Conservation (phyloP, 2,888 invertebrate genomes). For the Drosophila longiperda region DNA sequence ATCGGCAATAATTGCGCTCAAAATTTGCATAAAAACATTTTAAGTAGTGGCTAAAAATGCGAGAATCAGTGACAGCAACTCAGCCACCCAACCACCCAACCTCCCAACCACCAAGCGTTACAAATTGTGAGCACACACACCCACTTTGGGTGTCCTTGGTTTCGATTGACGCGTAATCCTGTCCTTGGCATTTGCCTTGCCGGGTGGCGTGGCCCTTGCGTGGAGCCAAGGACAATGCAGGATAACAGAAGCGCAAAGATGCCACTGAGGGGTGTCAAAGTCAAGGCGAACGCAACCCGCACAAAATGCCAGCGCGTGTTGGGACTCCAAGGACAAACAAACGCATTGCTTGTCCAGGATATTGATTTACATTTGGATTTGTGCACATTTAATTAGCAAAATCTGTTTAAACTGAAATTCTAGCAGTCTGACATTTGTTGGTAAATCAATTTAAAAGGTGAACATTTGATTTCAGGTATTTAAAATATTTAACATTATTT, state of each 20-base stretch:
- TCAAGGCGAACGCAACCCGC: slow-evolving; percentile 68
- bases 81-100: slow-evolving; percentile 17
- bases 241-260: slow-evolving; percentile 64
- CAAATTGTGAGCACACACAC: slow-evolving; percentile 40
- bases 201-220: slow-evolving; percentile 21
- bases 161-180: slow-evolving; percentile 66
- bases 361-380: slow-evolving; percentile 68
- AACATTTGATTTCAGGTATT: neutral
- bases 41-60: slow-evolving; percentile 69
- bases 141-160: slow-evolving; percentile 67
- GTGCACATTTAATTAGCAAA: slow-evolving; percentile 70
- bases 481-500: neutral
- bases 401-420: slow-evolving; percentile 57
- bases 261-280: slow-evolving; percentile 67
- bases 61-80: slow-evolving; percentile 14
- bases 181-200: slow-evolving; percentile 60
- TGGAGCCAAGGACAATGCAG: slow-evolving; percentile 69
- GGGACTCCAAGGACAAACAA: slow-evolving; percentile 68
- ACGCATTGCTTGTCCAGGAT: slow-evolving; percentile 45
- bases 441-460: neutral
- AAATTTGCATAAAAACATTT: slow-evolving; percentile 79
- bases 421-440: slow-evolving; percentile 13
- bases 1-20: slow-evolving; percentile 68
- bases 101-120: slow-evolving; percentile 12
- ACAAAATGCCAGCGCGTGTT: slow-evolving; percentile 60